Conservation (phyloP, 2,797 vertebrate species). For the Coregonus ussuriensis region DNA sequence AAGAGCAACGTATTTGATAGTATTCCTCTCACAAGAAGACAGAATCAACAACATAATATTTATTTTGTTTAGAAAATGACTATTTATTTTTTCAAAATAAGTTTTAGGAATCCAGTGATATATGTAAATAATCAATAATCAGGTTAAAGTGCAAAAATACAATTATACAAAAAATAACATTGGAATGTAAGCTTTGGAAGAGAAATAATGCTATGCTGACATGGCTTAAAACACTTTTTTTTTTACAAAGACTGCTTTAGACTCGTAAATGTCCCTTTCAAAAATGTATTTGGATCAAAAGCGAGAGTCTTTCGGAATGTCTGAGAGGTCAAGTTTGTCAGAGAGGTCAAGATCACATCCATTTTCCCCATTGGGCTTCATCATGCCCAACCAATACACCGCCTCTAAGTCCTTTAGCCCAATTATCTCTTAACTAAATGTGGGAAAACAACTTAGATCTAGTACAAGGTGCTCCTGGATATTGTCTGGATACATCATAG, state of each 20-base stretch:
- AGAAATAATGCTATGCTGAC: constrained; percentile 42
- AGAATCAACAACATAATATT: constrained; percentile 46
- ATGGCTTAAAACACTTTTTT: constrained; percentile 57
- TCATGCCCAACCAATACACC: constrained; percentile 23
- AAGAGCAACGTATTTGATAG: not conserved
- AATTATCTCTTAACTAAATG: constrained; percentile 20
- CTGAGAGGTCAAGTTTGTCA: constrained; percentile 29
- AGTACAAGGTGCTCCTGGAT: constrained; percentile 21
- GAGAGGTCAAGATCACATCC: constrained; percentile 43
- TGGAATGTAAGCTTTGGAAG: constrained; percentile 77
- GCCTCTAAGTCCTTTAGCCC: constrained; percentile 18
- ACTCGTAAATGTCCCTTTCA: constrained; percentile 50
- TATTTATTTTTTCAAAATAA: constrained; percentile 90
- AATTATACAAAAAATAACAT: constrained; percentile 79
- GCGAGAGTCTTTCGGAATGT: constrained; percentile 23
- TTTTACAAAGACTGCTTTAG: constrained; percentile 44
- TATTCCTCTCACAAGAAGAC: not conserved
- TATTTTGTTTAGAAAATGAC: constrained; percentile 90
- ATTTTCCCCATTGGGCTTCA: constrained; percentile 31
- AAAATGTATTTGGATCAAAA: constrained; percentile 49
- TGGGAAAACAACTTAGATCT: constrained; percentile 17
- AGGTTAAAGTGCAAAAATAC: constrained; percentile 99
- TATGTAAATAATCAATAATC: constrained; percentile 95
- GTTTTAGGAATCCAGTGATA: constrained; percentile 96
- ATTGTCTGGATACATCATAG: constrained; percentile 17